Conservation (phyloP, 2,113 vertebrate species). For the Dasyornis broadbenti region DNA sequence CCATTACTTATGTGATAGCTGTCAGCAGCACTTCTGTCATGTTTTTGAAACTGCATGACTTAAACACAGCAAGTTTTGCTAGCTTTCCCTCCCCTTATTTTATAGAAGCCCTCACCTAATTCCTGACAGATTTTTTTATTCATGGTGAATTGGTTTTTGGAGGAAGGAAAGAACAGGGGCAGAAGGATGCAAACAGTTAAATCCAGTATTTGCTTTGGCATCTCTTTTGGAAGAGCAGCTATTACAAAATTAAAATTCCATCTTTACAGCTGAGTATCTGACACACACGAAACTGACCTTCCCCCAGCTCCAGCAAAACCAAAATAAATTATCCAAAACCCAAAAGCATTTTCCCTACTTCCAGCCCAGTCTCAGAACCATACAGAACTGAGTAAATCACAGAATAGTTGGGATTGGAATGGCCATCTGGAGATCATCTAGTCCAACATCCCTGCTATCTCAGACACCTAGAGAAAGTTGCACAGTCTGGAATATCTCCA, state of each 20-base stretch:
- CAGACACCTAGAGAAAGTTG: not conserved
- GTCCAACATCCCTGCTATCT: not conserved
- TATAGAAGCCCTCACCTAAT: not conserved
- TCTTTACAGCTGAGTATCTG: not conserved
- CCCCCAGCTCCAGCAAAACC: not conserved
- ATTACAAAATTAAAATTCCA: not conserved
- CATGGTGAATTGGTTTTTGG: not conserved
- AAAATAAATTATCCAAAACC: not conserved
- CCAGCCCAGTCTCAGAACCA: not conserved
- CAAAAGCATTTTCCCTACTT: not conserved
- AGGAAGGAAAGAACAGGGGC: not conserved
- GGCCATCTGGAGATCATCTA: not conserved
- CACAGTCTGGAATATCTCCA: not conserved
- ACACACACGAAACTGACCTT: not conserved
- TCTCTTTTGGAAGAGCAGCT: not conserved
- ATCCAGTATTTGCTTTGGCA: not conserved
- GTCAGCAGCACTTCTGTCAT: not conserved
- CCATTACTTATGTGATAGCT: not conserved
- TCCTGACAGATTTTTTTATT: not conserved
- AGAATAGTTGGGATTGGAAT: not conserved
- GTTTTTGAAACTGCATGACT: not conserved
- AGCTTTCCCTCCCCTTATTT: not conserved
- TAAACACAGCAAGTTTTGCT: not conserved
- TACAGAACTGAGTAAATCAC: not conserved
- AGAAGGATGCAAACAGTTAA: not conserved